These are phyloP conservation scores for Apamea crenata DNA, from an alignment of 2,888 invertebrate genomes.

Conservation along the genomic window DNA sequence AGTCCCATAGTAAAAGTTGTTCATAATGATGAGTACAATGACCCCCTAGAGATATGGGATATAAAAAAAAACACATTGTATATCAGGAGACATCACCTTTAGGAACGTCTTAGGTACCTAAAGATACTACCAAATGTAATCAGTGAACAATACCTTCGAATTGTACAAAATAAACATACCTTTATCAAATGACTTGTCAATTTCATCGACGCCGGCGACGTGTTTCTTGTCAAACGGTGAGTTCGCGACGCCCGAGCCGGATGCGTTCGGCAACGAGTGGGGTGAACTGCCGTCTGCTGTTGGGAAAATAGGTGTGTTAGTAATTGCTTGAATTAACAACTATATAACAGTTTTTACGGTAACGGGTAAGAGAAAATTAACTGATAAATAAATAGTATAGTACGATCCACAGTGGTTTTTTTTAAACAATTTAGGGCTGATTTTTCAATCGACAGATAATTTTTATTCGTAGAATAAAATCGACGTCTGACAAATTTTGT, in stretches of 20 bases:
- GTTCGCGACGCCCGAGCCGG: slow-evolving; percentile 71
- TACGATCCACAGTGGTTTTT: background rate
- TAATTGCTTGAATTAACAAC: background rate
- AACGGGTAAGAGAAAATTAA: background rate
- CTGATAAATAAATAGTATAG: background rate
- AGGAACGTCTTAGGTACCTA: background rate
- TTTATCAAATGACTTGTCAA: slow-evolving; percentile 87
- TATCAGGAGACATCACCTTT: background rate
- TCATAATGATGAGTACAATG: no score
- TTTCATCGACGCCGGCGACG: slow-evolving; percentile 80
- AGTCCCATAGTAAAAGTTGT: no score
- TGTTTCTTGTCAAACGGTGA: slow-evolving; percentile 84
- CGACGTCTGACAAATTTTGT: no score
- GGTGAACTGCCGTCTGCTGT: slow-evolving; percentile 84
- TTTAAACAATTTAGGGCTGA: background rate
- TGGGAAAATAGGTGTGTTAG: background rate
- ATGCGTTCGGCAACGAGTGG: slow-evolving; percentile 78
- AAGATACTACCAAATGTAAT: background rate
- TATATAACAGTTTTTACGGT: background rate
- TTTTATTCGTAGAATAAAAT: no score
- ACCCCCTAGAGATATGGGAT: no score
- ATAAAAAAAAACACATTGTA: no score
- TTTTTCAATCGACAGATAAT: no score
- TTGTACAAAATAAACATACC: slow-evolving; percentile 71
- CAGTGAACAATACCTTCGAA: background rate